A percentile compares a stretch with the other conserved stretches of the same genome.
Evolutionary conservation across 1,140 invertebrate species (phyloP).

Genomic region (Arctopsyche grandis): DNA sequence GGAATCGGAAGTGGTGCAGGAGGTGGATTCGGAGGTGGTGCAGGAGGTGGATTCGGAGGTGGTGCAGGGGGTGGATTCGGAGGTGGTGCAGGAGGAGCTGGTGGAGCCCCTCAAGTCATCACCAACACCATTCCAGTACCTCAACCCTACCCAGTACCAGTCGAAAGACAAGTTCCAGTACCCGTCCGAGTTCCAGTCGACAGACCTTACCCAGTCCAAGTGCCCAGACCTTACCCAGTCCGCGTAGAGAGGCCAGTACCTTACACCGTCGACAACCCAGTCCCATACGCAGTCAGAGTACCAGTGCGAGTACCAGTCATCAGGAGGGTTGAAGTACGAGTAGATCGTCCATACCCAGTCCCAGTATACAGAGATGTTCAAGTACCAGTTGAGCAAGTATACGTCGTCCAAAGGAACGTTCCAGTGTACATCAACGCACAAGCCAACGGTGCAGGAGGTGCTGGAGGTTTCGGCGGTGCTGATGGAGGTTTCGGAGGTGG

Average conservation of each 20-base stretch:
- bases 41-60: not conserved
- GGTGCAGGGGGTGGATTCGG: not conserved
- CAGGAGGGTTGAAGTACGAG: conserved; percentile 58
- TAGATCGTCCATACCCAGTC: conserved; percentile 58
- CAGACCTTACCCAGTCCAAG: conserved; percentile 48
- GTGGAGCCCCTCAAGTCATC: conserved; percentile 46
- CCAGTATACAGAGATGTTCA: conserved; percentile 60
- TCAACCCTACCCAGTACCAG: conserved; percentile 50
- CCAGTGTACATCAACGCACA: conserved; percentile 50
- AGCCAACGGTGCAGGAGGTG: conserved; percentile 23
- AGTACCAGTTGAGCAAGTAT: conserved; percentile 55
- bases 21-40: not conserved
- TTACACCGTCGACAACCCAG: conserved; percentile 51
- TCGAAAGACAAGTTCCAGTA: conserved; percentile 48
- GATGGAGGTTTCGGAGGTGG: conserved; percentile 40
- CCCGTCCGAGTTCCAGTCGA: conserved; percentile 51
- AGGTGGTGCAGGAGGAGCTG: not conserved
- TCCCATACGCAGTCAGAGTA: conserved; percentile 56
- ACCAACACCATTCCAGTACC: conserved; percentile 51
- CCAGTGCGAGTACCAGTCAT: conserved; percentile 60
- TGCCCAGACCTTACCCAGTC: conserved; percentile 57
- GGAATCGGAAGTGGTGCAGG: not conserved
- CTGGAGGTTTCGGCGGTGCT: conserved; percentile 34
- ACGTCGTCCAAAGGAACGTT: conserved; percentile 54
- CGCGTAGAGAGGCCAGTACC: conserved; percentile 58